Percentiles rank a stretch among this genome's conserved stretches.
Evolutionary conservation across 2,888 invertebrate species (phyloP).

Genomic region (Allygus modestus): DNA sequence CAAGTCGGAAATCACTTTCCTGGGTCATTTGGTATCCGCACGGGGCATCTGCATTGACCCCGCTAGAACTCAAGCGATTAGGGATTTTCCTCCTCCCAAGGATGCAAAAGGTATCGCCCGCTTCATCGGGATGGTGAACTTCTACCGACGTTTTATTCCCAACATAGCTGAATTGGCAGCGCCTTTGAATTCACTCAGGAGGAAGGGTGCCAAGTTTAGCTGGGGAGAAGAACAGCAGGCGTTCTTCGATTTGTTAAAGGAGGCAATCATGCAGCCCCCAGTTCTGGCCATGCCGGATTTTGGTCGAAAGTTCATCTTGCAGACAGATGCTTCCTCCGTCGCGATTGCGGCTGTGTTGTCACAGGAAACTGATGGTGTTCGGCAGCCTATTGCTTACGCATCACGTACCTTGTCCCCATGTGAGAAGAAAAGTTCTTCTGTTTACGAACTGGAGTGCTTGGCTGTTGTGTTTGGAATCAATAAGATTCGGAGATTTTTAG

Average conservation of each 20-base stretch:
- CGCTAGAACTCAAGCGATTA: slow-evolving; percentile 63
- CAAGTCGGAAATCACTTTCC: slow-evolving; percentile 51
- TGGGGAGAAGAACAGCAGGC: too few species aligned
- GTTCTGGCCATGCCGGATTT: slow-evolving; percentile 46
- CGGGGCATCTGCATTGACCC: too few species aligned
- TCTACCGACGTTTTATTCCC: slow-evolving; percentile 70
- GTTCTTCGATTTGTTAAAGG: too few species aligned
- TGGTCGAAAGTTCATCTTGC: too few species aligned
- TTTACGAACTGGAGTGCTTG: slow-evolving; percentile 54
- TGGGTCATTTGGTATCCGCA: slow-evolving; percentile 61
- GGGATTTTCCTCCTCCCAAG: slow-evolving; percentile 65
- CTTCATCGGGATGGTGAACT: slow-evolving; percentile 69
- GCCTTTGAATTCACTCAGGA: slow-evolving; percentile 68
- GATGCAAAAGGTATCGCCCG: too few species aligned
- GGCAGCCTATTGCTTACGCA: slow-evolving; percentile 46
- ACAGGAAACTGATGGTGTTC: slow-evolving; percentile 34
- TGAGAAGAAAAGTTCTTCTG: slow-evolving; percentile 31
- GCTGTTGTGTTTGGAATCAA: slow-evolving; percentile 42
- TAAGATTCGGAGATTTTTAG: slow-evolving; percentile 33
- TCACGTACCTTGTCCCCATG: slow-evolving; percentile 38
- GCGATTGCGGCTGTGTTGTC: too few species aligned
- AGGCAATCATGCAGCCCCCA: too few species aligned
- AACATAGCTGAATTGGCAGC: slow-evolving; percentile 66
- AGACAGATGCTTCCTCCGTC: too few species aligned
- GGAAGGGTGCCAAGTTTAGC: too few species aligned